Evolutionary conservation across 2,888 invertebrate genomes (phyloP).

Genomic region (Hedychridium roseum): DNA sequence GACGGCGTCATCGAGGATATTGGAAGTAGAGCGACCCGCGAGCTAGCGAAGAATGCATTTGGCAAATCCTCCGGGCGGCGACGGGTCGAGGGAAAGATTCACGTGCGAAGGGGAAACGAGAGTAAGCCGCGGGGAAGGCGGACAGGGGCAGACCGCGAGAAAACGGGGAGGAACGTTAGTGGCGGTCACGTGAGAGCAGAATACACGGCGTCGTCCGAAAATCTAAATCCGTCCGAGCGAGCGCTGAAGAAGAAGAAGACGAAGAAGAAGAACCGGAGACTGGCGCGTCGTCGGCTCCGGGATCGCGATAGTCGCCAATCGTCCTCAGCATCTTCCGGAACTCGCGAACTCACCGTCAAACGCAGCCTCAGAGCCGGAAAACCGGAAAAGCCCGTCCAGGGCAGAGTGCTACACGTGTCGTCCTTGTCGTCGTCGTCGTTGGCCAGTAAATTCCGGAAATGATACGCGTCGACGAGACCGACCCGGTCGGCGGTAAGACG

Average conservation of each 20-base stretch:
- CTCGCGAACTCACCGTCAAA: slow-evolving; percentile 14
- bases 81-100: too few species aligned
- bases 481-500: slow-evolving; percentile 86
- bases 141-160: slow-evolving; percentile 3
- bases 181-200: slow-evolving; percentile 50
- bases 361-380: not conserved
- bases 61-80: too few species aligned
- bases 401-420: slow-evolving; percentile 1
- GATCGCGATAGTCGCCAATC: slow-evolving; percentile 56
- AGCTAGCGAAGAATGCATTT: too few species aligned
- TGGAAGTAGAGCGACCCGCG: too few species aligned
- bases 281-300: slow-evolving; percentile 24
- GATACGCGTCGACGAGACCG: slow-evolving; percentile 91
- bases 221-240: slow-evolving; percentile 62
- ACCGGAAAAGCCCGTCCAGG: not conserved
- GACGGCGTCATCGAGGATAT: too few species aligned
- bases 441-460: slow-evolving; percentile 61
- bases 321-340: slow-evolving; percentile 45
- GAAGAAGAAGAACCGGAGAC: slow-evolving; percentile 9
- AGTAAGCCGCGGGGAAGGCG: too few species aligned
- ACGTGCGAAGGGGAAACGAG: too few species aligned
- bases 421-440: slow-evolving; percentile 4
- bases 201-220: slow-evolving; percentile 58
- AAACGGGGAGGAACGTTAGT: slow-evolving; percentile 12
- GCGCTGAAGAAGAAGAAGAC: slow-evolving; percentile 28